phyloP scores from a whole-genome alignment of 2,113 vertebrate species.

The Salvator merianae region DNA sequence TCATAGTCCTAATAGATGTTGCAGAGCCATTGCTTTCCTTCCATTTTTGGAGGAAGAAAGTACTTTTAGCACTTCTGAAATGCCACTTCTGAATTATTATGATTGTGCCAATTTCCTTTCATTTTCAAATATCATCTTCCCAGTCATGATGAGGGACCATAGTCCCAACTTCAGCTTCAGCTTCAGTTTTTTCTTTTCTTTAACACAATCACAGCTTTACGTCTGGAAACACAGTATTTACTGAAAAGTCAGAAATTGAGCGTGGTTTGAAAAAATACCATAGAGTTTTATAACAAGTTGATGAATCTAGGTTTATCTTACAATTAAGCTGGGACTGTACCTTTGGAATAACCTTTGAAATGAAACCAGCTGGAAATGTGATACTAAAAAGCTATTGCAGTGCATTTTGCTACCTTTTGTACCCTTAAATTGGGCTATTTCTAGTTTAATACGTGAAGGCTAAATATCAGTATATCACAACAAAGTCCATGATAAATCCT shows the following conservation, averaged over 20 bases:
- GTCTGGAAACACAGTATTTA: neutral
- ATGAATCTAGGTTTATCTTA: neutral
- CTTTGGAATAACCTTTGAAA: neutral
- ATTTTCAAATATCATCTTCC: conserved; percentile 61
- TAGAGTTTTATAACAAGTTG: neutral
- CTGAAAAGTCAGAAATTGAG: neutral
- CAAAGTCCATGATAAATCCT: neutral
- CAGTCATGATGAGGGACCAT: conserved; percentile 33
- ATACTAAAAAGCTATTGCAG: neutral
- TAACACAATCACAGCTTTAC: conserved; percentile 32
- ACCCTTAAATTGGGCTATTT: neutral
- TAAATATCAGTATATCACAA: neutral
- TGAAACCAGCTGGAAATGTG: neutral
- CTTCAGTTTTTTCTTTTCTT: conserved; percentile 29
- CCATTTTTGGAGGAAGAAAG: conserved; percentile 64
- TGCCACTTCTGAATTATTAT: conserved; percentile 49
- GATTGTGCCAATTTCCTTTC: conserved; percentile 56
- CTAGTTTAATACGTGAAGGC: neutral
- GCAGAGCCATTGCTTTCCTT: conserved; percentile 61
- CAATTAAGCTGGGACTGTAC: neutral
- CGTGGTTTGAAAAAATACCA: neutral
- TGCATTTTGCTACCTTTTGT: neutral
- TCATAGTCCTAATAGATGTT: conserved; percentile 74
- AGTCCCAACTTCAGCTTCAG: conserved; percentile 50
- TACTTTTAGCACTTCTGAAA: conserved; percentile 63